Base-by-base conservation (phyloP, 2,888 invertebrate genomes). In the Limnephilus marmoratus region DNA sequence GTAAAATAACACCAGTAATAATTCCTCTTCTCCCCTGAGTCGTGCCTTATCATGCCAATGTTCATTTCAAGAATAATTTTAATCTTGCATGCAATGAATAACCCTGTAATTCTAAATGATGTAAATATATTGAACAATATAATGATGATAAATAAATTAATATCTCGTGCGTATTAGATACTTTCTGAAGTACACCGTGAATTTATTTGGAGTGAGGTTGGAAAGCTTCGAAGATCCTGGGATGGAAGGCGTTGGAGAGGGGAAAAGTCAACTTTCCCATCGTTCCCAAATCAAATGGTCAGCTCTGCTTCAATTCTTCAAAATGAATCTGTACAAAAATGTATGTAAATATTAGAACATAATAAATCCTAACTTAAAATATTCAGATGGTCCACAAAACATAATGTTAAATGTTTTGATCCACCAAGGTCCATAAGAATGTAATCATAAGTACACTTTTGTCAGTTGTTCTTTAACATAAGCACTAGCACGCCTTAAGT, bases 241-340 rank as follows among this genome's bases (percentile, higher is more conserved):
- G 93, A 86, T 91, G 93, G 83, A 93, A 88, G 88, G 93, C 93
- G 85, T 93, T 93, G 34, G 93, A 93, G 45, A 93, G 91, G 41
- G 93, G 93, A 90, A 93, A 93, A 88, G 93, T 91, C 88, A 93
- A 92, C 91, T 93, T 92, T 90, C 93, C 93, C 87, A 93, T 92
- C 81, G 93, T 91, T 89, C 92, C 93, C 86, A 93, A 92, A 29
- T 93, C 93, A 85, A 93, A 93, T 87, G 92, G 95, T 95, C 95
- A 95, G 94, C 95, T 95, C 45, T 94, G 94, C 90, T 94, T 94
- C 93, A 94, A 94, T 93, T 95, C 95, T 90, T 95, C 94, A 93
- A 95, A 95, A 90, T 94, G 95, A 93, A 95, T 95, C 95, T 95
- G 93, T 92, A 93, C 93, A 91, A 88, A 49, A 34, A 49, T 49